Percentiles rank a stretch among this genome's conserved stretches.
Evolutionary conservation across 2,888 invertebrate genomes (phyloP).

Genomic region (Empis stercorea): DNA sequence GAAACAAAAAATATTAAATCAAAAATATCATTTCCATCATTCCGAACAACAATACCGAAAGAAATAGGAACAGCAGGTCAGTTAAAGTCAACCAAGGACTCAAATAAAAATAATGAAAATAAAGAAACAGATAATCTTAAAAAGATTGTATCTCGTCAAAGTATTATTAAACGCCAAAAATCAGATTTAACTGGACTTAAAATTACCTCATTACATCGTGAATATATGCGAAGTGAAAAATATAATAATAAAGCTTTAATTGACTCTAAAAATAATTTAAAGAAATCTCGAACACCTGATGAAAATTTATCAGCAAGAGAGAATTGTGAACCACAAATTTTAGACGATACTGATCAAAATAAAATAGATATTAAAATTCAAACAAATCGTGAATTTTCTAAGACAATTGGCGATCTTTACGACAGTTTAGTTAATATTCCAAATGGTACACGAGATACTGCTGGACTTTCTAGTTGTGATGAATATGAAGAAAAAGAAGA

Average conservation of each 20-base stretch:
- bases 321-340: constrained; percentile 5
- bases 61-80: constrained; percentile 1
- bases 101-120: not conserved
- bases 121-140: not conserved
- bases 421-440: constrained; percentile 22
- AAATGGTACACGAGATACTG: constrained; percentile 16
- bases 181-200: constrained; percentile 49
- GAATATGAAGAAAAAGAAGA: constrained; percentile 42
- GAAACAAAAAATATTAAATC: constrained; percentile 33
- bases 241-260: constrained; percentile 14
- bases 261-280: not conserved
- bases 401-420: constrained; percentile 34
- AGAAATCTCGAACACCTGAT: not conserved
- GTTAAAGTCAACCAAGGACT: not conserved
- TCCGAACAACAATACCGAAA: constrained; percentile 13
- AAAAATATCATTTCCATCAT: constrained; percentile 30
- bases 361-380: constrained; percentile 37
- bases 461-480: constrained; percentile 33
- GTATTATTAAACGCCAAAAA: constrained; percentile 40
- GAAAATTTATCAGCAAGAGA: constrained; percentile 2
- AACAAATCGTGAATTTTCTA: constrained; percentile 34
- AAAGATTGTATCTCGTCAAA: constrained; percentile 16
- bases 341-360: constrained; percentile 17
- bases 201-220: constrained; percentile 35
- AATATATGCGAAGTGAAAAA: constrained; percentile 35